Evolutionary conservation across 2,113 vertebrate genomes (phyloP), one percentile per base, ranked within the genome.

Genomic region (Plotosus lineatus): DNA sequence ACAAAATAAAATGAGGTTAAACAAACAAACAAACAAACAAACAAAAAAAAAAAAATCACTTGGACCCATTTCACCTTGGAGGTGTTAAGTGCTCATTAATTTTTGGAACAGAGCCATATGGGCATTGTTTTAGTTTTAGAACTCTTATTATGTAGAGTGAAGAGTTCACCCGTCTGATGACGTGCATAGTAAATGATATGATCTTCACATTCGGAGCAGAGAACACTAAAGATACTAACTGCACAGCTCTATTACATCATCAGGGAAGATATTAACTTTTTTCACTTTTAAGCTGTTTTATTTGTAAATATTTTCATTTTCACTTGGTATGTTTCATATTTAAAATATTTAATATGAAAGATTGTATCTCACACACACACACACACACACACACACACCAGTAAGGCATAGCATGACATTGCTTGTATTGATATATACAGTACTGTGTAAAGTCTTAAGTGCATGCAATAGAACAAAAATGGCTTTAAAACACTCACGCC

Each of bases 31-130:
- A n/a, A n/a, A n/a, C n/a, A n/a, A n/a, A n/a, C n/a, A 61, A 26
- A 55, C 40, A 42, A 51, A 8, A 14, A 60, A 65, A 71, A 38
- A 58, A 53, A 66, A 86, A 82, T 6, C 63, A 68, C 15, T 73
- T 26, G 50, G 56, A 21, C 61, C 46, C 80, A 31, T 80, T 85
- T 73, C 85, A 88, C 82, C 85, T 85, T 81, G 15, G 84, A 75
- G 80, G 66, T n/a, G 33, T 42, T 31, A 55, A 46, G 46, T 63
- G 83, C 72, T 84, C 86, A 73, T 86, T 51, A 55, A 31, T 87
- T 88, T n/a, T 79, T 14, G 6, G 65, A 53, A 60, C 23, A 72
- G 60, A 76, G 17, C 48, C 63, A 42, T 19, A 10, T 36, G 4
- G 50, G 61, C 0, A 10, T 11, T 2, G 14, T 40, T 50, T 3